These are phyloP conservation scores for Brevipalpus yothersi DNA, from an alignment of 1,140 invertebrate genomes.

Conservation along the genomic window DNA sequence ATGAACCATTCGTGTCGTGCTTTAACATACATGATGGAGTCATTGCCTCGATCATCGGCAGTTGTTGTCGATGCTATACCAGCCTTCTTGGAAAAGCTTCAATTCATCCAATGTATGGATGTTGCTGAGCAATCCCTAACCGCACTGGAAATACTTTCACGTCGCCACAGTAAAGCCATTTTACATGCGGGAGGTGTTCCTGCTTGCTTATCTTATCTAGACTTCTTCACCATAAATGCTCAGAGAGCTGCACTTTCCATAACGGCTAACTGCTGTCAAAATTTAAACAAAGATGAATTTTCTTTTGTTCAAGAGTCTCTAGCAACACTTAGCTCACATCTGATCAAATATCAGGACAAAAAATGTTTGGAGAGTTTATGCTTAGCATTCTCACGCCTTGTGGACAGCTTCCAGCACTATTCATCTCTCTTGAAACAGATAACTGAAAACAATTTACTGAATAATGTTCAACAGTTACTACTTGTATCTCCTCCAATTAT, in stretches of 20 bases:
- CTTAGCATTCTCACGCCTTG: conserved; percentile 66
- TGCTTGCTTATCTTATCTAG: conserved; percentile 80
- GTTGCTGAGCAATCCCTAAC: conserved; percentile 91
- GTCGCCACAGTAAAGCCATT: conserved; percentile 86
- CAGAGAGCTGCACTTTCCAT: conserved; percentile 80
- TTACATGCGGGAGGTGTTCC: conserved; percentile 77
- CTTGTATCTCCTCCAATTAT: conserved; percentile 76
- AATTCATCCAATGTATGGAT: conserved; percentile 97
- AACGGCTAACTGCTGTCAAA: conserved; percentile 88
- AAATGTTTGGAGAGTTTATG: conserved; percentile 94
- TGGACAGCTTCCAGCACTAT: conserved; percentile 87
- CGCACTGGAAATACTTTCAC: conserved; percentile 81
- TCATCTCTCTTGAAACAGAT: conserved; percentile 74
- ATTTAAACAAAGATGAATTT: conserved; percentile 75
- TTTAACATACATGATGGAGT: conserved; percentile 97
- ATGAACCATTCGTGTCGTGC: conserved; percentile 98
- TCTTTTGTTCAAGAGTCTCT: conserved; percentile 69
- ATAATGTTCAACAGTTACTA: conserved; percentile 73
- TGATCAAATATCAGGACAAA: conserved; percentile 74
- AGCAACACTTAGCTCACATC: conserved; percentile 50
- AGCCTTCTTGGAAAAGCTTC: conserved; percentile 77
- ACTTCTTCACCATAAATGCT: conserved; percentile 91
- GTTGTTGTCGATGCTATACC: conserved; percentile 92
- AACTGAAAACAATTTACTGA: conserved; percentile 65
- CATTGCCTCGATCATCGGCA: conserved; percentile 75